These are phyloP conservation scores for Stegastes partitus DNA, from an alignment of 2,113 vertebrate species.

Conservation along the genomic window DNA sequence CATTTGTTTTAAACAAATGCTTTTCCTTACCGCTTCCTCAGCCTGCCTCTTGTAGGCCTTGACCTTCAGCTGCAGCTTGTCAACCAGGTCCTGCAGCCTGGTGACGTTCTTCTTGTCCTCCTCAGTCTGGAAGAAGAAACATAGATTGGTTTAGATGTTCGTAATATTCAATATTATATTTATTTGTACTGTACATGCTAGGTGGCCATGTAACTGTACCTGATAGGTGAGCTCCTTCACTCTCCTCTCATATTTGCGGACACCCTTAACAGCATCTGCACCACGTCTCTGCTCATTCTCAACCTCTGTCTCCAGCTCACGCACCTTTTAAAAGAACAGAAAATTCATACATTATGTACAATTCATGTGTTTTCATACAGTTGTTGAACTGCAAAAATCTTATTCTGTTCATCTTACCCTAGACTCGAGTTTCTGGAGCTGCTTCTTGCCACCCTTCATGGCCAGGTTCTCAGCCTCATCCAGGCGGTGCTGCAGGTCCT, in stretches of 20 bases:
- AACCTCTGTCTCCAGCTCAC: slow-evolving; percentile 71
- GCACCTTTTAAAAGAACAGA: slow-evolving; percentile 59
- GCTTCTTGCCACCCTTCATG: slow-evolving; percentile 90
- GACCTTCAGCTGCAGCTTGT: slow-evolving; percentile 91
- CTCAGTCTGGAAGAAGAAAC: slow-evolving; percentile 58
- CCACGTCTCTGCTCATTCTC: slow-evolving; percentile 76
- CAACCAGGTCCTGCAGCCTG: slow-evolving; percentile 82
- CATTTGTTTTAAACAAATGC: not conserved
- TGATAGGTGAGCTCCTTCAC: slow-evolving; percentile 80
- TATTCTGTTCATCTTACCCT: slow-evolving; percentile 72
- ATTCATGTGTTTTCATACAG: not conserved
- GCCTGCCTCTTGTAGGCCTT: slow-evolving; percentile 94
- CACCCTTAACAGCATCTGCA: slow-evolving; percentile 74
- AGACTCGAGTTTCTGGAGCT: slow-evolving; percentile 88
- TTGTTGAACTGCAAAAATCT: not conserved
- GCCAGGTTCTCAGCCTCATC: slow-evolving; percentile 92
- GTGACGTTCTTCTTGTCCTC: slow-evolving; percentile 75
- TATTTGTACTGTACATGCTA: not conserved
- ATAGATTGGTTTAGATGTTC: too few species aligned
- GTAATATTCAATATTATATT: too few species aligned
- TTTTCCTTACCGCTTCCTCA: slow-evolving; percentile 87
- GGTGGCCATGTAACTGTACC: slow-evolving; percentile 30
- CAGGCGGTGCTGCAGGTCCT: slow-evolving; percentile 88
- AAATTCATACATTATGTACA: not conserved
- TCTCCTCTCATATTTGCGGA: slow-evolving; percentile 80